Evolutionary conservation across 1,140 invertebrate genomes (phyloP), one percentile per base, ranked within the genome.

Genomic region (Ceratina japonica): DNA sequence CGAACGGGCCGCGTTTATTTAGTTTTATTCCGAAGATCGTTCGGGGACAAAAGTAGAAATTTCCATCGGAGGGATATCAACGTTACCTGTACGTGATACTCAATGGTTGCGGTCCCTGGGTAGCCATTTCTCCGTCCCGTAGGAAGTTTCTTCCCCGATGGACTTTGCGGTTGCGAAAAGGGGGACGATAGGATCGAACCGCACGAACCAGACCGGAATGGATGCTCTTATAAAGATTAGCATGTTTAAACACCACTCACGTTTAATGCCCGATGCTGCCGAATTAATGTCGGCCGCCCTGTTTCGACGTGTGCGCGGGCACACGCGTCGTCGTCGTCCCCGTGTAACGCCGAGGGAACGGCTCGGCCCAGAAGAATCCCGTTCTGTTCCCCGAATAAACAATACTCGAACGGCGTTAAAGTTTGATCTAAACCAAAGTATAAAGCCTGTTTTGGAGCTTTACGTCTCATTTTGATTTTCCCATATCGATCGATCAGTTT

Each of bases 231-330:
- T 69, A 73, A 80, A 84, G 84, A 87, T 87, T 87, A 87, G 69
- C 83, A 84, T 87, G 86, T 86, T 87, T 85, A 84, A 77, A 83
- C 80, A 83, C 79, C 83, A 87, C 85, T 87, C 85, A 81, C 65
- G 65, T 78, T 16, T 75, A 58, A 27, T 76, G n/a, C 66, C 44
- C 54, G 49, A 52, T 75, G 27, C 79, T 56, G 73, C 68, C 80
- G 80, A 84, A 86, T 88, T 88, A 88, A 80, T 82, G 79, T 78
- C 52, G 79, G 44, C 61, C 61, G 27, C 79, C 68, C 69, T 77
- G 74, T 82, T 73, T 74, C 83, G 66, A 82, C 78, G 68, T 75
- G 75, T 54, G 18, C 18, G 18, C 44, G 16, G 20, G 20, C 54
- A 69, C 44, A 20, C 22, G 7, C 13, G 44, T 8, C 18, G 3